These are phyloP conservation scores for Poecile montanus DNA, from an alignment of 2,797 vertebrate species.

Conservation along the genomic window DNA sequence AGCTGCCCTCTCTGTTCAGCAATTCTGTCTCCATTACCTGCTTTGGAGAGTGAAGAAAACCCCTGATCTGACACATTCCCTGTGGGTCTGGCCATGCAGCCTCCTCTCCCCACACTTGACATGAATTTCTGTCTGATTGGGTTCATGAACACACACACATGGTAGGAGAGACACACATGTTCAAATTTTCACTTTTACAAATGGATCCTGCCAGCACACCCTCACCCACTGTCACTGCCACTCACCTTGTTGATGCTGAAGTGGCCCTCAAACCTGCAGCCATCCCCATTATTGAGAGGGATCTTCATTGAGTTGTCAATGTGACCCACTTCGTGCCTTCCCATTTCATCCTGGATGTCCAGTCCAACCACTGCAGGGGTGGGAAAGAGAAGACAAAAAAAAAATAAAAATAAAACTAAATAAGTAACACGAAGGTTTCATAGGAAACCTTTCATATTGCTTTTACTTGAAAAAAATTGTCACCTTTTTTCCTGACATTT, in stretches of 20 bases:
- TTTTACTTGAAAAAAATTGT: neutral
- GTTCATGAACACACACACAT: neutral
- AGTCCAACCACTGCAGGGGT: slow-evolving; percentile 89
- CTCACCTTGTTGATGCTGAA: slow-evolving; percentile 98
- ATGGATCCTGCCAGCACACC: neutral
- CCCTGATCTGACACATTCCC: neutral
- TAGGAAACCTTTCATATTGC: neutral
- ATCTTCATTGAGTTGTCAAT: slow-evolving; percentile 99
- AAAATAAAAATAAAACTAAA: neutral
- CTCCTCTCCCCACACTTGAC: neutral
- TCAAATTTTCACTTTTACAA: neutral
- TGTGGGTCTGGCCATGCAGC: neutral
- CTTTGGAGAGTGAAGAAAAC: neutral
- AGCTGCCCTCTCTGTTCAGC: neutral
- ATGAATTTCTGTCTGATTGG: neutral
- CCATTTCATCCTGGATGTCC: slow-evolving; percentile 99
- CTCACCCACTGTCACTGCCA: neutral
- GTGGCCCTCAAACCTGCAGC: slow-evolving; percentile 97
- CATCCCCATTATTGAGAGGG: slow-evolving; percentile 87
- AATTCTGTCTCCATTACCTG: neutral
- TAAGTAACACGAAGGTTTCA: neutral
- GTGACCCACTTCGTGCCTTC: slow-evolving; percentile 96
- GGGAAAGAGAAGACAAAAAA: neutral
- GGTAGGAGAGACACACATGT: neutral
- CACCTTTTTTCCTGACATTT: neutral